phyloP scores from a whole-genome alignment of 2,113 vertebrate species.

The Malaclemys terrapin region DNA sequence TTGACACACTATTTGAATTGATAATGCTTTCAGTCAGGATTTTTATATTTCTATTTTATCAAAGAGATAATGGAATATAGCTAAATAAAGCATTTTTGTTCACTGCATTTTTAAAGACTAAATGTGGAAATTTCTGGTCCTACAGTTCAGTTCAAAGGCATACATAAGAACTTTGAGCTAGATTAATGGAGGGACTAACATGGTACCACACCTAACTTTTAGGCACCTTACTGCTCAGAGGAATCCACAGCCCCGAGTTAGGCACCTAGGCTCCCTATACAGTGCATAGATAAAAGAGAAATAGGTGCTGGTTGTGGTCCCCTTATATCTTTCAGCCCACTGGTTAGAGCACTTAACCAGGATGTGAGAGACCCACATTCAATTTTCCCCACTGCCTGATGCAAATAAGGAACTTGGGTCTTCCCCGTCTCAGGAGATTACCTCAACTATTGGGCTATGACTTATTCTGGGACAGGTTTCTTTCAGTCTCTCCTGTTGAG shows the following conservation, averaged over 20 bases:
- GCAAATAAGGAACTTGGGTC: not conserved
- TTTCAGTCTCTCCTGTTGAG: not conserved
- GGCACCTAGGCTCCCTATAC: not conserved
- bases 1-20: constrained; percentile 44
- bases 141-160: not conserved
- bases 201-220: not conserved
- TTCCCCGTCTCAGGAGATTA: not conserved
- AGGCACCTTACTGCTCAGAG: not conserved
- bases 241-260: not conserved
- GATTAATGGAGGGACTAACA: not conserved
- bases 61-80: not conserved
- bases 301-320: not conserved
- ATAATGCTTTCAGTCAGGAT: constrained; percentile 49
- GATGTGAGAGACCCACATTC: not conserved
- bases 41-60: constrained; percentile 44
- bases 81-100: constrained; percentile 23
- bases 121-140: not conserved
- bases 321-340: not conserved
- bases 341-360: not conserved
- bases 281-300: not conserved
- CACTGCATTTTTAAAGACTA: constrained; percentile 7
- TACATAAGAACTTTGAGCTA: not conserved
- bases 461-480: not conserved
- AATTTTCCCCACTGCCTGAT: not conserved
- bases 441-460: not conserved